Conservation (phyloP, 2,888 invertebrate genomes). For the Synanthedon vespiformis region DNA sequence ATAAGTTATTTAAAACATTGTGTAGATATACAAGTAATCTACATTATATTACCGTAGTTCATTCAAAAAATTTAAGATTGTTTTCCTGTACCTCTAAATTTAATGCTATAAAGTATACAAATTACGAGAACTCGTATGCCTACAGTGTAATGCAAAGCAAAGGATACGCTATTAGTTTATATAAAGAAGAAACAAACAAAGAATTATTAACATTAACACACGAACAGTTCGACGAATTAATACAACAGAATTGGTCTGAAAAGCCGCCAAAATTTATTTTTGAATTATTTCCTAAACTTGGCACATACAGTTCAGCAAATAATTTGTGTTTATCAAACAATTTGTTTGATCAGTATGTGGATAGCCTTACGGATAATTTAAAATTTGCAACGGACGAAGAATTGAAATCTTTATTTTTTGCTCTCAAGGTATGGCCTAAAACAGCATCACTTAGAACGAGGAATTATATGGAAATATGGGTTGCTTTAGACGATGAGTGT, state of each 20-base stretch:
- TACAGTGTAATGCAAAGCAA: constrained; percentile 43
- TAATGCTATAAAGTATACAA: constrained; percentile 38
- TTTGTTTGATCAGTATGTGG: constrained; percentile 50
- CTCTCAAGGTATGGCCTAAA: constrained; percentile 63
- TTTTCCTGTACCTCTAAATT: constrained; percentile 9
- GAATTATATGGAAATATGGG: constrained; percentile 76
- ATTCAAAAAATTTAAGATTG: too few relatives aligned
- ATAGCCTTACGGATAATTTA: constrained; percentile 60
- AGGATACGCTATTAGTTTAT: constrained; percentile 33
- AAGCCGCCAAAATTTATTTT: constrained; percentile 30
- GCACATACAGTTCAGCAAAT: constrained; percentile 35
- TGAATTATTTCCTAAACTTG: constrained; percentile 35
- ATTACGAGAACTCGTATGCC: constrained; percentile 55
- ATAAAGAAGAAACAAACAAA: constrained; percentile 8
- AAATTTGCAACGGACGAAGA: constrained; percentile 69
- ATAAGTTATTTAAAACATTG: too few relatives aligned
- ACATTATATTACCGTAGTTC: too few relatives aligned
- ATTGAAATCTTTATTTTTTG: constrained; percentile 61
- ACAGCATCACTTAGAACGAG: constrained; percentile 60
- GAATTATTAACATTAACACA: constrained; percentile 14
- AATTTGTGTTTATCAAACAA: constrained; percentile 39
- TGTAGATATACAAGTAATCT: too few relatives aligned
- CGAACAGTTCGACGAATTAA: constrained; percentile 24
- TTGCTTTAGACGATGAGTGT: constrained; percentile 76
- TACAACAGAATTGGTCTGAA: constrained; percentile 32